Base-by-base conservation (phyloP, 1,140 invertebrate genomes). In the Drosophila santomea region DNA sequence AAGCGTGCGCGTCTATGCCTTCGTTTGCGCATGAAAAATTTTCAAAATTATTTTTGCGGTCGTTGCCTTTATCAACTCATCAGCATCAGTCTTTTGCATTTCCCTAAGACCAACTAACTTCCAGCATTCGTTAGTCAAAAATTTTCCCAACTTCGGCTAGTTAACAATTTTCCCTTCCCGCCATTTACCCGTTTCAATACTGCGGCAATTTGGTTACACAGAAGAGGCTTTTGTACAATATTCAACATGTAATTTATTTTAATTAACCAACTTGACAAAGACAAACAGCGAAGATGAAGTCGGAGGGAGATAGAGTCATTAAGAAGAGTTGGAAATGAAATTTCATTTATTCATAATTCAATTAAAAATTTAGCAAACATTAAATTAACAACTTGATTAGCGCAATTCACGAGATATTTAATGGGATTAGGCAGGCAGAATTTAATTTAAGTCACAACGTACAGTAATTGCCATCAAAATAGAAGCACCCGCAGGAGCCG, bases 381-480 rank as follows among this genome's bases (percentile, higher is more conserved):
- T 78, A 78, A 82, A 83, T 83, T 78, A 78, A 83, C 75, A 57
- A 77, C 75, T 79, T 83, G 74, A 83, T 83, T 83, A 83, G 79
- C 61, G 64, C 80, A 83, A 83, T 83, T 83, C 80, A 78, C 80
- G 64, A 83, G 74, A 83, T 75, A 81, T 83, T 75, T 78, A 78
- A 83, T 83, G 75, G 51, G 75, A 83, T 83, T 83, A 83, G 72
- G 51, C 45, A 63, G 39, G 63, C 60, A 60, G 76, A 83, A 78
- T 83, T 78, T 82, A 71, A 78, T 83, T 82, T 82, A 62, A 59
- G 57, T 28, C 52, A 45, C 38, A 76, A 52, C 32, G 41, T 68
- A 57, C 62, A 75, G 74, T 66, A 67, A 66, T 75, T 78, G 63
- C 50, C 74, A 52, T 61, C 64, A 61, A 77, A 78, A 71, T 78